Percentiles rank a stretch among this genome's conserved stretches.
Evolutionary conservation across 1,140 invertebrate genomes (phyloP).

Genomic region (Drosophila persimilis): DNA sequence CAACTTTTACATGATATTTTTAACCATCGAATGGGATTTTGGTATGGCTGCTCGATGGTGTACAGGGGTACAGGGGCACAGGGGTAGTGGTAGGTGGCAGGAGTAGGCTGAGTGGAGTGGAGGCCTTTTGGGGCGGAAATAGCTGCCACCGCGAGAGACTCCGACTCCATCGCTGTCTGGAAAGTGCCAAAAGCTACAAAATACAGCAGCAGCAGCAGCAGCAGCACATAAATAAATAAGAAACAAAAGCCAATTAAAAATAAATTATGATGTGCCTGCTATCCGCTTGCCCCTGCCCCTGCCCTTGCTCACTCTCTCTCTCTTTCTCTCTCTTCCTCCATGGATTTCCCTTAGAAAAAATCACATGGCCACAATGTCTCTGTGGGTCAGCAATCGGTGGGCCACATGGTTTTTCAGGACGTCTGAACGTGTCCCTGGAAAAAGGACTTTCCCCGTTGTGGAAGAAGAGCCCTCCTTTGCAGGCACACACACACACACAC

Average conservation of each 20-base stretch:
- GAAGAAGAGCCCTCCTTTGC: too few species aligned
- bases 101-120: conserved; percentile 4
- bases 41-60: background rate
- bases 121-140: conserved; percentile 45
- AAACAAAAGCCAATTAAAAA: conserved; percentile 69
- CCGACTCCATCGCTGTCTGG: conserved; percentile 7
- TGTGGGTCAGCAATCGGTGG: too few species aligned
- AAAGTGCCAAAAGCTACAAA: conserved; percentile 58
- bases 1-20: conserved; percentile 53
- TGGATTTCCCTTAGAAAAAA: background rate
- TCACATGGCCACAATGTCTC: background rate
- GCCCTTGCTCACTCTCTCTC: conserved; percentile 3
- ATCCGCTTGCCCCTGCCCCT: conserved; percentile 30
- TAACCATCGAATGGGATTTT: conserved; percentile 31
- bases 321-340: conserved; percentile 1
- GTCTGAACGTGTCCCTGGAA: too few species aligned
- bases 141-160: conserved; percentile 36
- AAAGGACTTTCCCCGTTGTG: too few species aligned
- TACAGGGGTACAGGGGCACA: background rate
- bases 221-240: conserved; percentile 56
- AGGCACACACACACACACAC: too few species aligned
- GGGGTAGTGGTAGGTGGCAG: conserved; percentile 10
- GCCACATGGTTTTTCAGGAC: background rate
- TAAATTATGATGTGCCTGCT: conserved; percentile 65
- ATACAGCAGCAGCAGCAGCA: background rate